Percentiles rank a stretch among this genome's conserved stretches.
These are phyloP conservation scores for Xestia xanthographa DNA, from an alignment of 2,888 invertebrate genomes.

Conservation along the genomic window DNA sequence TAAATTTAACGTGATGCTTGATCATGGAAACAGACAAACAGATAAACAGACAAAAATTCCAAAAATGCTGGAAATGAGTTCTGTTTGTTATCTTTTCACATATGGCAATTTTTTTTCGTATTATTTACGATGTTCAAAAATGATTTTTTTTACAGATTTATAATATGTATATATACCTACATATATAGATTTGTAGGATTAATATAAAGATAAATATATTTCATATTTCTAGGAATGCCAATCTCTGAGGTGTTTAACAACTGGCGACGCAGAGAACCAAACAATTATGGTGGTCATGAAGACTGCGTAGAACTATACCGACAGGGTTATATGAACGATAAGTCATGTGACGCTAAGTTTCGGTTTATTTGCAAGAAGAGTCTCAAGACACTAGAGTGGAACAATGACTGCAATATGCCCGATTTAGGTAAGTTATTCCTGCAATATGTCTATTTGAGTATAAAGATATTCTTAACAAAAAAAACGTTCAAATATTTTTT, in stretches of 20 bases:
- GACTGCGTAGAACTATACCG: conserved; percentile 72
- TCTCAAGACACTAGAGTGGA: conserved; percentile 75
- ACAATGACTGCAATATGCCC: conserved; percentile 76
- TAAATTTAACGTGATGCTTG: too few relatives aligned
- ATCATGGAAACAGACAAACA: too few relatives aligned
- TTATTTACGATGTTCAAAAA: too few relatives aligned
- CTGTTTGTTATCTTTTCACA: too few relatives aligned
- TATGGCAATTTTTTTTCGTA: too few relatives aligned
- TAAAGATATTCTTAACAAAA: background rate
- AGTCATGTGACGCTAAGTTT: conserved; percentile 70
- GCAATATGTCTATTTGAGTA: background rate
- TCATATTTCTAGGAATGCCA: background rate
- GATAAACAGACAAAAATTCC: too few relatives aligned
- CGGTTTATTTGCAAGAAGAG: conserved; percentile 83
- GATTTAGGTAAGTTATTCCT: conserved; percentile 69
- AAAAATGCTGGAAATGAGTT: too few relatives aligned
- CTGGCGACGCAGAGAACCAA: background rate
- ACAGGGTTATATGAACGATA: conserved; percentile 75
- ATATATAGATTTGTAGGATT: too few relatives aligned
- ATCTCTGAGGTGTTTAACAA: conserved; percentile 13
- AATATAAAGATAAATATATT: too few relatives aligned
- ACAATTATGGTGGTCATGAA: conserved; percentile 62
- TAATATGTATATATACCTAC: too few relatives aligned
- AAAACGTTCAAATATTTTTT: background rate
- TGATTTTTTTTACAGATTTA: too few relatives aligned